Base-by-base conservation (phyloP, 2,888 invertebrate genomes). In the Athalia circularis region DNA sequence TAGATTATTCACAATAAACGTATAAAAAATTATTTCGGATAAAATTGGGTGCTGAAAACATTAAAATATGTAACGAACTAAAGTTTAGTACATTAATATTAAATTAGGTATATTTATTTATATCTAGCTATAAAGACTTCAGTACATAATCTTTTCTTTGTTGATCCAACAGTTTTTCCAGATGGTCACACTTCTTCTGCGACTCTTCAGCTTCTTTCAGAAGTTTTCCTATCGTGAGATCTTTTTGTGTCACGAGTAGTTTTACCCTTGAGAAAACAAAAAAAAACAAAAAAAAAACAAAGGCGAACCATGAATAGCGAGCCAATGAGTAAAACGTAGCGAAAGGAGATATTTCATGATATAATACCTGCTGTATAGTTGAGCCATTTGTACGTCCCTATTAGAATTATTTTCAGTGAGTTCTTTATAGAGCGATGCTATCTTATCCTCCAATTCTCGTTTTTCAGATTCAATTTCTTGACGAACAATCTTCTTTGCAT, bases 211-310 rank as follows among this genome's bases (percentile, higher is more conserved):
- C 92, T 85, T 96, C 95, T 70, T 94, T 92, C 67, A 94, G 94
- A 52, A 96, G 90, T 79, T 95, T 93, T 80, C 94, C 93, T 75
- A 96, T 93, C 6, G 95, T 93, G 4, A 95, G 94, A 87, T 96
- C 96, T 88, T 96, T 96, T 80, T 95, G 94, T 0, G 95, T 94
- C 29, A 97, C 94, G 0, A 96, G 95, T 79, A 95, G 93, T 90
- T 96, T 96, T 13, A 97, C 95, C 85, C 96, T 96, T 85, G 70
- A 90, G 84, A 80, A 75, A 81, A 68, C 65, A 70, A 72, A 81
- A 68, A 67, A 70, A 72, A 47, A 76, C 29, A 81, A 67, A 67
- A 70, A 11, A 64, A 9, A 68, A 48, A 52, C 29, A 59, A 72
- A 48, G 45, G 29, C 2, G 29, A 29, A 2, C 29, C 43, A 59